phyloP scores from a whole-genome alignment of 2,888 invertebrate genomes.

The Hydrotaea cyrtoneurina region DNA sequence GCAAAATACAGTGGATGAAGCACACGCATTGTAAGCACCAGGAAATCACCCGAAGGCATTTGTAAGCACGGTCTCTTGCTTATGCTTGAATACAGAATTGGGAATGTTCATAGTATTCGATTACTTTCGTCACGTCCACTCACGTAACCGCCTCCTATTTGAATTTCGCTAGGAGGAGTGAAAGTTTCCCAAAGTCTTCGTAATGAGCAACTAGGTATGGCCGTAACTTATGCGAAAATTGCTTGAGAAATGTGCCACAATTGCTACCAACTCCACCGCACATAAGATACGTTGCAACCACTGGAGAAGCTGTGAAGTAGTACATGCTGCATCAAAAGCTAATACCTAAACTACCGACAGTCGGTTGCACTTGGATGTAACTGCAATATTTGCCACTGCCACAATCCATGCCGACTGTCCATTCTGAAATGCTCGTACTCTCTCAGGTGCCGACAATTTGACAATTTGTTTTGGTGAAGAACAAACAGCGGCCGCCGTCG shows the following conservation, averaged over 20 bases:
- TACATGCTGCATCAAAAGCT: conserved; percentile 11
- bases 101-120: not conserved
- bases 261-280: conserved; percentile 64
- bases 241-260: conserved; percentile 67
- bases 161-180: conserved; percentile 11
- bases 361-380: conserved; percentile 30
- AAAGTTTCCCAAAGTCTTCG: conserved; percentile 58
- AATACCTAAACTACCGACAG: not conserved
- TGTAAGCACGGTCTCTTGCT: too few species aligned
- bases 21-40: too few species aligned
- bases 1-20: too few species aligned
- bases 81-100: too few species aligned
- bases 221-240: conserved; percentile 79
- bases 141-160: not conserved
- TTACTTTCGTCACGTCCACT: conserved; percentile 1
- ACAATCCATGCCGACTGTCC: conserved; percentile 27
- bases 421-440: conserved; percentile 44
- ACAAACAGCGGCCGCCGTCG: conserved; percentile 32
- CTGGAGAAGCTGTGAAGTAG: conserved; percentile 63
- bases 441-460: conserved; percentile 71
- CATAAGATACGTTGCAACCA: conserved; percentile 49
- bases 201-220: conserved; percentile 69
- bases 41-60: too few species aligned
- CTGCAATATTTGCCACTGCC: conserved; percentile 53
- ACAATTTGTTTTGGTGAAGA: conserved; percentile 70